Evolutionary conservation across 2,797 vertebrate species (phyloP).

Genomic region (Aratinga solstitialis): DNA sequence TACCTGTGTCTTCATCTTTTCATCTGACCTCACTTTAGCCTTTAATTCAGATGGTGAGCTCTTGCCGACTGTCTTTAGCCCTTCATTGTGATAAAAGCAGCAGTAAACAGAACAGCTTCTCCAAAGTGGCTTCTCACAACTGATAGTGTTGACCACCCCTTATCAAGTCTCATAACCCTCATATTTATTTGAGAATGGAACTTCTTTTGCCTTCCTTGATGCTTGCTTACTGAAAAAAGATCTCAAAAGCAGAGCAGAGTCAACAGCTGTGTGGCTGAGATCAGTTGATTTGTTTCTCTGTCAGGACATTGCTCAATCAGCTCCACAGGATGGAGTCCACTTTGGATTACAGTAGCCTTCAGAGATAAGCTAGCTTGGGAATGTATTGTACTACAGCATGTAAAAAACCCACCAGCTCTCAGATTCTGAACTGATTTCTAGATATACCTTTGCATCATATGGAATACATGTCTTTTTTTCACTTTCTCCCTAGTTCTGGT

Average conservation of each 20-base stretch:
- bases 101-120: neutral
- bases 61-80: neutral
- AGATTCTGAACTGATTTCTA: neutral
- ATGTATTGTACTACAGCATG: neutral
- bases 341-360: fast-evolving
- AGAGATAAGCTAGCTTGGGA: neutral
- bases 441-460: neutral
- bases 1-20: neutral
- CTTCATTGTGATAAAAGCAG: neutral
- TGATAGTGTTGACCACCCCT: neutral
- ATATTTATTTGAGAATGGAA: neutral
- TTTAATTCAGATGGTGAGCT: neutral
- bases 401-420: neutral
- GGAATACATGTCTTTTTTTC: neutral
- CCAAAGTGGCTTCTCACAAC: neutral
- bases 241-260: neutral
- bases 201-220: neutral
- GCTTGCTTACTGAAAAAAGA: neutral
- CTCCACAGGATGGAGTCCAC: neutral
- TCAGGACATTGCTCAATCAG: neutral
- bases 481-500: neutral
- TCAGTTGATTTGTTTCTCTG: neutral
- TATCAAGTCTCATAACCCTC: neutral
- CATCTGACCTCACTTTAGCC: neutral
- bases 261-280: neutral